A percentile compares a stretch with the other conserved stretches of the same genome.
Evolutionary conservation across 2,888 invertebrate genomes (phyloP).

Genomic region (Scelioninae gen. 1): DNA sequence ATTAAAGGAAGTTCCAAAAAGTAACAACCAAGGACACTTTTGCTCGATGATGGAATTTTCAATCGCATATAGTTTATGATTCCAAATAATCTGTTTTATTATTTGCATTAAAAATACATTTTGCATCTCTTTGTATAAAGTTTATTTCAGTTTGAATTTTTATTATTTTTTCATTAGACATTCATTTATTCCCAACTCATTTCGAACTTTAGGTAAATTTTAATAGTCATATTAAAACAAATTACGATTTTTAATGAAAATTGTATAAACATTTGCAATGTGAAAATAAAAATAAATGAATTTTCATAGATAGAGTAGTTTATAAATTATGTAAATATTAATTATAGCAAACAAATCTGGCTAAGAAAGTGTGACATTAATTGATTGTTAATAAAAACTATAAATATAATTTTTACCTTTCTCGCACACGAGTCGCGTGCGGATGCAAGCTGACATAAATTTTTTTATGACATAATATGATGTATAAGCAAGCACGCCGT

Average conservation of each 20-base stretch:
- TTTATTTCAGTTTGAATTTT: neutral
- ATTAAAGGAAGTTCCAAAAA: conserved; percentile 69
- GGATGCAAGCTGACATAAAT: conserved; percentile 29
- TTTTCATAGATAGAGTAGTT: too few species aligned
- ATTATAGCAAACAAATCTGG: conserved; percentile 10
- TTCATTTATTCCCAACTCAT: too few species aligned
- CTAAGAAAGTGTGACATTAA: conserved; percentile 20
- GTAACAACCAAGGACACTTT: conserved; percentile 58
- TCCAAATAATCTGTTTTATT: conserved; percentile 24
- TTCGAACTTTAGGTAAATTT: too few species aligned
- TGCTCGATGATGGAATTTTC: conserved; percentile 45
- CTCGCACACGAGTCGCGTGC: conserved; percentile 34
- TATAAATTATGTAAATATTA: neutral
- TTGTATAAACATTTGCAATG: too few species aligned
- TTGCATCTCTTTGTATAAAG: neutral
- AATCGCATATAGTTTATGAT: conserved; percentile 39
- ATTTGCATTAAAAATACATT: conserved; percentile 20
- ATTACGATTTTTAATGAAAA: too few species aligned
- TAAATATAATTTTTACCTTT: conserved; percentile 17
- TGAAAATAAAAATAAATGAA: too few species aligned
- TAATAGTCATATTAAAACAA: too few species aligned
- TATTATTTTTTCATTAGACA: conserved; percentile 4
- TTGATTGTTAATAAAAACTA: conserved; percentile 37
- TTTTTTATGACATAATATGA: conserved; percentile 45
- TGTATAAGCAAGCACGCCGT: conserved; percentile 31